A percentile compares a stretch with the other conserved stretches of the same genome.
Evolutionary conservation across 2,797 vertebrate genomes (phyloP).

Genomic region (Peromyscus attwateri): DNA sequence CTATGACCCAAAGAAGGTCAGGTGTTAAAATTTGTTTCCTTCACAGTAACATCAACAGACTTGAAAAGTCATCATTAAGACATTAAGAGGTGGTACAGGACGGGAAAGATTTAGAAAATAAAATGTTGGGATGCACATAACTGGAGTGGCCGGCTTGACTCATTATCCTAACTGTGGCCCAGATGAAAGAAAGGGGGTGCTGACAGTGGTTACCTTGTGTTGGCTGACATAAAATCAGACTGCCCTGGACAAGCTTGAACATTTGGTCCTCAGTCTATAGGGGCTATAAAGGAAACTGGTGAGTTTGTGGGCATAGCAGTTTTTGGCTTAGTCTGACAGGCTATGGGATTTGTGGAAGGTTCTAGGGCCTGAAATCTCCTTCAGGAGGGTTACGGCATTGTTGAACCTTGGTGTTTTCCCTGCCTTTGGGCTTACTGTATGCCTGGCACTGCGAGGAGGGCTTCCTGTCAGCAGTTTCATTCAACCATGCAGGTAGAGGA

Average conservation of each 20-base stretch:
- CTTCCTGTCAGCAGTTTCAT: not conserved
- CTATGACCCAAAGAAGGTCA: not conserved
- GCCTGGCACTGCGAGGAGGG: not conserved
- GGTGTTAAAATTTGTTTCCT: conserved; percentile 9
- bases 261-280: not conserved
- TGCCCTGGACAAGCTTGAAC: not conserved
- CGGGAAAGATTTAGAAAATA: not conserved
- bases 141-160: not conserved
- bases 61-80: not conserved
- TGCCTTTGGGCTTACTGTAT: not conserved
- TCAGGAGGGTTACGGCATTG: not conserved
- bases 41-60: not conserved
- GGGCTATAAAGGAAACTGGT: not conserved
- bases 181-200: not conserved
- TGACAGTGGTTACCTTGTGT: not conserved
- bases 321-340: not conserved
- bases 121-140: not conserved
- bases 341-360: not conserved
- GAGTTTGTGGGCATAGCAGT: not conserved
- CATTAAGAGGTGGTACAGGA: not conserved
- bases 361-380: not conserved
- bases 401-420: not conserved
- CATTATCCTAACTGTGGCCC: not conserved
- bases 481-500: not conserved
- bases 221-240: not conserved